Evolutionary conservation across 2,888 invertebrate genomes (phyloP), one percentile per base, ranked within the genome.

Genomic region (Halictus ligatus): DNA sequence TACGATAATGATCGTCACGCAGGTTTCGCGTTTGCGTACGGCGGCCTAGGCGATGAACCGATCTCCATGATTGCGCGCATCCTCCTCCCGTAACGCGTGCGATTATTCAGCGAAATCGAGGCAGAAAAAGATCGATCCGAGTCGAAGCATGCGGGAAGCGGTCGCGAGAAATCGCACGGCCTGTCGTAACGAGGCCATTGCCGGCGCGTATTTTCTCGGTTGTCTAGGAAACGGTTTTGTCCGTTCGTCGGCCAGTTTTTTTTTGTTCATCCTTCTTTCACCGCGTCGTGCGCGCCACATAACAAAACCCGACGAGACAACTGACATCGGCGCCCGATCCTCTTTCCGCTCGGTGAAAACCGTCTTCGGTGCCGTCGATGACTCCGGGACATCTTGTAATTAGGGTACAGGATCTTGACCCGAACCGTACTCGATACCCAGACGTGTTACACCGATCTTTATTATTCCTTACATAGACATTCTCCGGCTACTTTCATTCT

Each of bases 81-180:
- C 83, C 83, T 77, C 43, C 6, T 54, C 40, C 15, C 60, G 29
- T 54, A 67, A 35, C 29, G 25, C 40, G 43, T 60, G 48, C 73
- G 29, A 73, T 75, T 84, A 78, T 78, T 60, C 18, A n/a, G 25
- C 48, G 54, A 43, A 18, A 50, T 46, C 13, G 15, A 8, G 15
- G 15, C 29, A 75, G 72, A 81, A 86, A 89, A 83, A 75, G 73
- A 69, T 77, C 54, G 87, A 86, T 83, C 83, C 85, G 82, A 89
- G 90, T 90, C 86, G 87, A 88, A 85, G 79, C 87, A 85, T 78
- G 88, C 89, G 88, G 91, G 88, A 92, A 90, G 87, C 90, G 87
- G 87, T 87, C 84, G 76, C 84, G 84, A 89, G 88, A 89, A 90
- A 91, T 90, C 88, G 88, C 85, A 73, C 85, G 73, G 87, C 74